Percentiles rank a stretch among this genome's conserved stretches.
phyloP scores from a whole-genome alignment of 2,113 vertebrate species.

The Anoura caudifer region DNA sequence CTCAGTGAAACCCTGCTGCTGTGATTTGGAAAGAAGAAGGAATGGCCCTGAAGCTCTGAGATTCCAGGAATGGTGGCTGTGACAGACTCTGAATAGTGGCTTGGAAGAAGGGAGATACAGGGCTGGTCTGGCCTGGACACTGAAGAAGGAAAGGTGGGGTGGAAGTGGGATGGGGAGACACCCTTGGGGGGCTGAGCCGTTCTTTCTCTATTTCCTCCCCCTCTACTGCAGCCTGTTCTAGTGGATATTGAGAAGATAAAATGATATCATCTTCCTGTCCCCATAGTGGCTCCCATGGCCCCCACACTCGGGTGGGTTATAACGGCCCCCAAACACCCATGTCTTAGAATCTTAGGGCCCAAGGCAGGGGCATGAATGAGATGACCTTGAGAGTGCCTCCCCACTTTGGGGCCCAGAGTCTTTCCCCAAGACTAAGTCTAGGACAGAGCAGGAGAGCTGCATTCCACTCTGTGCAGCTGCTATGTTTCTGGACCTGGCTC shows the following conservation, averaged over 20 bases:
- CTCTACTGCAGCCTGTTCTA: background rate
- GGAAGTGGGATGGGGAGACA: background rate
- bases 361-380: background rate
- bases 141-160: background rate
- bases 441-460: background rate
- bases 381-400: background rate
- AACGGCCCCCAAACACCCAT: background rate
- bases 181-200: background rate
- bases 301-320: background rate
- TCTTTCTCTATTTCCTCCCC: background rate
- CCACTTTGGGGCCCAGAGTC: background rate
- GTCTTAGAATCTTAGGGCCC: background rate
- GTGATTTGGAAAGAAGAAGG: background rate
- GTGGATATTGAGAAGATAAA: background rate
- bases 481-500: background rate
- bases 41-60: background rate
- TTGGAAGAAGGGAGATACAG: background rate
- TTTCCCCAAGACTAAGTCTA: background rate
- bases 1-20: no score
- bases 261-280: background rate
- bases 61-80: background rate
- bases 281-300: no score
- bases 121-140: no score
- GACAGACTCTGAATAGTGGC: background rate
- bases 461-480: constrained; percentile 41